phyloP scores from a whole-genome alignment of 92 coral and sea anemone genomes.

The Micromussa lordhowensis region DNA sequence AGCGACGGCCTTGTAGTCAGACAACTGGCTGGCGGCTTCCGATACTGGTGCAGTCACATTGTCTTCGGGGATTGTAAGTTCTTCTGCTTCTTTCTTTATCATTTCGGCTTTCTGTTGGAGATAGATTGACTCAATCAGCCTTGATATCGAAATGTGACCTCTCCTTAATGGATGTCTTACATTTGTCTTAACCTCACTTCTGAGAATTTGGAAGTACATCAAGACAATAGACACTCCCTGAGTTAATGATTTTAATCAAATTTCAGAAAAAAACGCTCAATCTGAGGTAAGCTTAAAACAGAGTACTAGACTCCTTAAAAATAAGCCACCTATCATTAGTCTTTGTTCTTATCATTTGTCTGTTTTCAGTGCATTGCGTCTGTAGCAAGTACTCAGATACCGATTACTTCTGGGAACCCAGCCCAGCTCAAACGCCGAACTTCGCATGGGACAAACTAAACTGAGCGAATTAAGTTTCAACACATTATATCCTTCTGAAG shows the following conservation, averaged over 20 bases:
- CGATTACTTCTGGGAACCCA: neutral
- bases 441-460: too few species aligned
- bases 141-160: neutral
- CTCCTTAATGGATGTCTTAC: neutral
- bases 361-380: neutral
- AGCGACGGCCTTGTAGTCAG: slow-evolving; percentile 51
- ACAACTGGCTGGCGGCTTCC: slow-evolving; percentile 46
- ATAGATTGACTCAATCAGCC: neutral
- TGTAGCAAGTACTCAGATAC: neutral
- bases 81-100: slow-evolving; percentile 72
- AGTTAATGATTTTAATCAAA: neutral
- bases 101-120: slow-evolving; percentile 75
- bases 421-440: too few species aligned
- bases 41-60: slow-evolving; percentile 80
- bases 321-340: too few species aligned
- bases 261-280: too few species aligned
- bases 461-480: too few species aligned
- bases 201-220: neutral
- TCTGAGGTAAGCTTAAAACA: too few species aligned
- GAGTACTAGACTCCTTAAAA: too few species aligned
- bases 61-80: slow-evolving; percentile 76
- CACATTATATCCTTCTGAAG: too few species aligned
- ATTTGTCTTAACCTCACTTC: neutral
- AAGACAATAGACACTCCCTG: neutral
- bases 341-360: neutral